Base-by-base conservation (phyloP, 2,888 invertebrate species). In the Nomada ruficornis region DNA sequence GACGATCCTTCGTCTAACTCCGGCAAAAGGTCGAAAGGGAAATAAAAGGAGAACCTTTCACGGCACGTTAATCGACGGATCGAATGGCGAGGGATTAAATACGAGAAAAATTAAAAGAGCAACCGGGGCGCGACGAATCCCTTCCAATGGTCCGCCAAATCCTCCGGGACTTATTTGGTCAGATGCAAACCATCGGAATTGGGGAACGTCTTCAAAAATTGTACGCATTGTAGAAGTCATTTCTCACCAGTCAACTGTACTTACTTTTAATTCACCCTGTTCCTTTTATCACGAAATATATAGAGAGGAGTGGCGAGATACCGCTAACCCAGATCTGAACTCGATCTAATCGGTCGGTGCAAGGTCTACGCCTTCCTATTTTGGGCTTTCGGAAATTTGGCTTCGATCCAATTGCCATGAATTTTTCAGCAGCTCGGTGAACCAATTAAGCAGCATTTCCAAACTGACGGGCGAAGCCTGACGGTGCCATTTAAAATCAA, bases 391-490 rank as follows among this genome's bases (percentile, higher is more conserved):
- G 20, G 69, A 20, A 50, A 63, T 64, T 44, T 65, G 23, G 54
- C 59, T 52, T 10, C 11, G 36, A 11, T 9, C 64, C 52, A 64
- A 29, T 69, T 52, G 59, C 42, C 68, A 23, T 69, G 69, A 79
- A 70, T 79, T 77, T 79, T 77, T 77, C 52, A 68, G 11, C 20
- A 55, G 29, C 10, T 54, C 11, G 60, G 18, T 36, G 47, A 67
- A 62, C 60, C 47, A 67, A 78, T 78, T 62, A 74, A 13, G 15
- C n/a, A 2, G 20, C 47, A 26, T 20, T 77, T 47, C 20, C 20
- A 5, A 75, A 44, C 52, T n/a, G 13, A n/a, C 11, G 70, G 36
- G 23, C 44, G 52, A 47, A 13, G 29, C 62, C 13, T 2, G 54
- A 36, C 54, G 54, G 36, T 2, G 23, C 20, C 52, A 29, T 63